Percentiles rank a stretch among this genome's conserved stretches.
Evolutionary conservation across 2,797 vertebrate species (phyloP).

Genomic region (Psittacula derbiana): DNA sequence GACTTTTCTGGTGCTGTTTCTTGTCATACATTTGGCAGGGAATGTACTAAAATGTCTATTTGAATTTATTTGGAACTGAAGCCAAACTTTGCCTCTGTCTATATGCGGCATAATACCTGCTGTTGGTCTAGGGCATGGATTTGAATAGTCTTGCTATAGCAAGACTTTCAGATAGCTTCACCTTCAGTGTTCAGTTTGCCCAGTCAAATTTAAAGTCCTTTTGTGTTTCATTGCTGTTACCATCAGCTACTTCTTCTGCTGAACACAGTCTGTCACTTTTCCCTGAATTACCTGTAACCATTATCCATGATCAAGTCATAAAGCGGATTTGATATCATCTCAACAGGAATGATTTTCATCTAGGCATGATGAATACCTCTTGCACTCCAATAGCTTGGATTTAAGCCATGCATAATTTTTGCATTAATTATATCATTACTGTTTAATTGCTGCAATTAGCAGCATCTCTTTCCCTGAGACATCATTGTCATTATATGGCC

Average conservation of each 20-base stretch:
- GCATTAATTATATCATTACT: conserved; percentile 50
- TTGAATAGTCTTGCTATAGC: neutral
- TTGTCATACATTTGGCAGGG: neutral
- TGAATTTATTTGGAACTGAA: neutral
- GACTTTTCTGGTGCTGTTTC: neutral
- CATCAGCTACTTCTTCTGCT: neutral
- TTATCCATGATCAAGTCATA: neutral
- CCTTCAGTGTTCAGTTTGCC: neutral
- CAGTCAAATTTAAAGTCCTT: neutral
- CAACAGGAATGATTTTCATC: conserved; percentile 27
- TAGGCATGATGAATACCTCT: conserved; percentile 22
- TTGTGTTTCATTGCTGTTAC: neutral
- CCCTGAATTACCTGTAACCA: neutral
- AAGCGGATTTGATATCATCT: conserved; percentile 8
- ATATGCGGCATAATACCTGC: neutral
- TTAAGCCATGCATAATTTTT: conserved; percentile 54
- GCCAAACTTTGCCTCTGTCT: neutral
- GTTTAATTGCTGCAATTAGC: conserved; percentile 66
- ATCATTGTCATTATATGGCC: conserved; percentile 13
- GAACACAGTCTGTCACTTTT: neutral
- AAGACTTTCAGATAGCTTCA: neutral
- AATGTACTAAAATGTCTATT: neutral
- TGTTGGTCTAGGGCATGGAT: neutral
- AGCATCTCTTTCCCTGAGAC: conserved; percentile 36
- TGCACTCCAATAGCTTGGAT: conserved; percentile 18